Conservation (phyloP, 1,140 invertebrate genomes). For the Camponotus floridanus region DNA sequence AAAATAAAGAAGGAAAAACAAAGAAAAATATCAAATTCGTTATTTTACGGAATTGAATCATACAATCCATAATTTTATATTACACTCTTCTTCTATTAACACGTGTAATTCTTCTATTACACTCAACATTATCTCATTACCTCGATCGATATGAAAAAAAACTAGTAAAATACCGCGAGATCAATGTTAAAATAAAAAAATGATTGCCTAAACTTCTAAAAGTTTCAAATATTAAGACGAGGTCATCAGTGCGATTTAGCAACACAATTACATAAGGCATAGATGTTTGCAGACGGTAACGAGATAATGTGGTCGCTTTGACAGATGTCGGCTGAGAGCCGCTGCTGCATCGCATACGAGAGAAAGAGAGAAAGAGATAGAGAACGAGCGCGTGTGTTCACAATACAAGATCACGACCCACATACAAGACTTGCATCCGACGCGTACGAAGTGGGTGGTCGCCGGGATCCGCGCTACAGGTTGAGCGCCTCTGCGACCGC, state of each 20-base stretch:
- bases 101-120: neutral
- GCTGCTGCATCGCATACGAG: conserved; percentile 23
- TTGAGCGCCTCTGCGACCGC: conserved; percentile 80
- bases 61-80: conserved; percentile 23
- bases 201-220: neutral
- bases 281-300: conserved; percentile 22
- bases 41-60: conserved; percentile 37
- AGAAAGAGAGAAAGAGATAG: no score
- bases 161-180: neutral
- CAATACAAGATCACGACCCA: conserved; percentile 35
- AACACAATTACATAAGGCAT: conserved; percentile 32
- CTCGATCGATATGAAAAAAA: neutral
- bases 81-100: conserved; percentile 18
- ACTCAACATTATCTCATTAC: conserved; percentile 8
- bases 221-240: neutral
- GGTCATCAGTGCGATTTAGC: neutral
- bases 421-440: conserved; percentile 35
- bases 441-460: conserved; percentile 73
- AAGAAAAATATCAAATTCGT: conserved; percentile 25
- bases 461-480: conserved; percentile 49
- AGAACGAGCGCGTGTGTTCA: neutral
- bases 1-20: neutral
- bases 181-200: conserved; percentile 23
- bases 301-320: conserved; percentile 15
- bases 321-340: conserved; percentile 38